Evolutionary conservation across 2,797 vertebrate species (phyloP).

Genomic region (Urocyon cinereoargenteus): DNA sequence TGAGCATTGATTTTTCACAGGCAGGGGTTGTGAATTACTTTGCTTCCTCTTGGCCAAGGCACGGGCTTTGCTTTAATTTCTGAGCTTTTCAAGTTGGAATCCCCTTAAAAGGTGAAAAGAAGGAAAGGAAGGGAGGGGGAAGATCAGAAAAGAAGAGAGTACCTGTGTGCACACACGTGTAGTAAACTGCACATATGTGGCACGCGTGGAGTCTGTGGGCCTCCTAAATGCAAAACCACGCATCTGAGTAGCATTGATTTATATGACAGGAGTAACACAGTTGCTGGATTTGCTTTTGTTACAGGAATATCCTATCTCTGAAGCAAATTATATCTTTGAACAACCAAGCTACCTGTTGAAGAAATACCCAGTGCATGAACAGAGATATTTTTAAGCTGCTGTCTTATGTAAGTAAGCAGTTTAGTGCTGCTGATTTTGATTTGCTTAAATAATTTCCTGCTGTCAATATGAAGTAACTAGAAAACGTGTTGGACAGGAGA

Average conservation of each 20-base stretch:
- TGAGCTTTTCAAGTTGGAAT: slow-evolving; percentile 5
- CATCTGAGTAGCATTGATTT: not conserved
- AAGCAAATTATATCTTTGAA: slow-evolving; percentile 86
- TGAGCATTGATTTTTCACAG: not conserved
- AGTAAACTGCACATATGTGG: not conserved
- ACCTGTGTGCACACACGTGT: not conserved
- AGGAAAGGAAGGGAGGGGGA: not conserved
- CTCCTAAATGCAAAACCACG: not conserved
- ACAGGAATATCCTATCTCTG: slow-evolving; percentile 87
- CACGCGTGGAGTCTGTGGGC: not conserved
- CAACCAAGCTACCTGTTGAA: slow-evolving; percentile 84
- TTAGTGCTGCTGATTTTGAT: slow-evolving; percentile 54
- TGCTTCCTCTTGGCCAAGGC: not conserved
- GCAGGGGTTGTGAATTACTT: not conserved
- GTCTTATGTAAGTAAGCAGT: slow-evolving; percentile 74
- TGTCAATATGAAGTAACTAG: not conserved
- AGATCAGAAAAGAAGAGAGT: not conserved
- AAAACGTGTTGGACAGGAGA: not conserved
- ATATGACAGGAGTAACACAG: not conserved
- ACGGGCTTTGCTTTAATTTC: slow-evolving; percentile 13
- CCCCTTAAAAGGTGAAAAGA: slow-evolving; percentile 32
- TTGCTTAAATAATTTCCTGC: slow-evolving; percentile 38
- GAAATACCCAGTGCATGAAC: slow-evolving; percentile 46
- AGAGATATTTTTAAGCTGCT: slow-evolving; percentile 79
- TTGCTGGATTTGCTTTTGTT: slow-evolving; percentile 61